These are phyloP conservation scores for Apostichopus parvimensis DNA, from an alignment of 35 echinoderm and acorn worm species.

Conservation along the genomic window DNA sequence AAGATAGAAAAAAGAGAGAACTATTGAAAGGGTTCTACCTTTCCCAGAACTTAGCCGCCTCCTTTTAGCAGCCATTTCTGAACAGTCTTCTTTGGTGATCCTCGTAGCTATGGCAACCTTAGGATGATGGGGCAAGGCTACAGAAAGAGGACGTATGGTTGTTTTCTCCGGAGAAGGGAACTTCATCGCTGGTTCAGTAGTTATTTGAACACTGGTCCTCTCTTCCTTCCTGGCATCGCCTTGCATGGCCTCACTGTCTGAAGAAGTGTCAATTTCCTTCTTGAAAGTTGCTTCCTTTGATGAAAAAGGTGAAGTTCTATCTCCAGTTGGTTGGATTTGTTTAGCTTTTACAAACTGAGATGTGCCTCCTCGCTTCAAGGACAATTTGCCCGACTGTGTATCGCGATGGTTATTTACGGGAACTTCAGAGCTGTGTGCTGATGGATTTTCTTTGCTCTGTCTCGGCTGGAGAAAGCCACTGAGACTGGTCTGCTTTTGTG, in stretches of 20 bases:
- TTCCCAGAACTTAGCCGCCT: background rate
- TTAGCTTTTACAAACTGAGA: constrained; percentile 7
- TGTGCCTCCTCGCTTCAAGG: background rate
- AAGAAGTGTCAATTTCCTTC: background rate
- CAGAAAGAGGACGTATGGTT: background rate
- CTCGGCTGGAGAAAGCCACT: constrained; percentile 9
- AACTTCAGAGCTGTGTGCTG: background rate
- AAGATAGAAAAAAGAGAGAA: too few relatives aligned
- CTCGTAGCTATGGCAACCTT: constrained; percentile 35
- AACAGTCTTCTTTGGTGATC: constrained; percentile 14
- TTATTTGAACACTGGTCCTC: background rate
- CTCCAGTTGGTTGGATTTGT: background rate
- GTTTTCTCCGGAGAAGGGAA: background rate
- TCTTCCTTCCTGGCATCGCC: background rate
- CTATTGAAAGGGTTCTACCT: background rate
- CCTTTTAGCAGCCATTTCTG: constrained; percentile 29
- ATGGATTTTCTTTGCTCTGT: background rate
- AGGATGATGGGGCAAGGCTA: background rate
- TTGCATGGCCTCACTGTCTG: background rate
- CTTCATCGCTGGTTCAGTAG: background rate
- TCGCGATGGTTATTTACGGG: background rate
- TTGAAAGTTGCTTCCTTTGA: background rate
- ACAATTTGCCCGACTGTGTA: constrained; percentile 3
- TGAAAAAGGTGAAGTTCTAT: background rate
- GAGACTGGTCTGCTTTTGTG: background rate